These are phyloP conservation scores for Dendrocincla fuliginosa DNA, from an alignment of 2,797 vertebrate genomes.

Conservation along the genomic window DNA sequence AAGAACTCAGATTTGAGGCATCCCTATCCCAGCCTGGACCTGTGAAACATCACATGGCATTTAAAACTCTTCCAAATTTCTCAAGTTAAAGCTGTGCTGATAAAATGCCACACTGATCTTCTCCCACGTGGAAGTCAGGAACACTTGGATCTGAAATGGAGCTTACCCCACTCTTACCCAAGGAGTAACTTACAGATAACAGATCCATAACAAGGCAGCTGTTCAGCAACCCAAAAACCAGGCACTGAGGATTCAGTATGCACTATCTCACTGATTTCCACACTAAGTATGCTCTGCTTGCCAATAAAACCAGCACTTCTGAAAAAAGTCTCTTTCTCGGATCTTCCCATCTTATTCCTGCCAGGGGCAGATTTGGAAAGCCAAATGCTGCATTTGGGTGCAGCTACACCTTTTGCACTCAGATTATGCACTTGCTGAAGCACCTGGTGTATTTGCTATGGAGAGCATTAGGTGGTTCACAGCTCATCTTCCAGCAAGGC, in stretches of 20 bases:
- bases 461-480: fast-evolving
- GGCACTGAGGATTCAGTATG: background rate
- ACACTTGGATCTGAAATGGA: background rate
- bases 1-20: fast-evolving
- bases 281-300: fast-evolving
- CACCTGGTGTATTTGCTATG: fast-evolving
- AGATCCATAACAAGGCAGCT: fast-evolving
- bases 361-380: background rate
- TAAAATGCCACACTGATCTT: background rate
- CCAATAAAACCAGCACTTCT: background rate
- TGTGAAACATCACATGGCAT: fast-evolving
- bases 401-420: background rate
- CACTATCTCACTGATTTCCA: background rate
- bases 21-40: background rate
- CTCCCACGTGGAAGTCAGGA: background rate
- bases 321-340: fast-evolving
- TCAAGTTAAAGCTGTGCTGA: background rate
- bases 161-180: background rate
- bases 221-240: background rate
- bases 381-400: fast-evolving
- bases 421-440: background rate
- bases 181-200: fast-evolving
- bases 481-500: background rate
- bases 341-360: background rate
- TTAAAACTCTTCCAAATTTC: background rate